Evolutionary conservation across 2,888 invertebrate genomes (phyloP).

Genomic region (Luperina nickerlii): DNA sequence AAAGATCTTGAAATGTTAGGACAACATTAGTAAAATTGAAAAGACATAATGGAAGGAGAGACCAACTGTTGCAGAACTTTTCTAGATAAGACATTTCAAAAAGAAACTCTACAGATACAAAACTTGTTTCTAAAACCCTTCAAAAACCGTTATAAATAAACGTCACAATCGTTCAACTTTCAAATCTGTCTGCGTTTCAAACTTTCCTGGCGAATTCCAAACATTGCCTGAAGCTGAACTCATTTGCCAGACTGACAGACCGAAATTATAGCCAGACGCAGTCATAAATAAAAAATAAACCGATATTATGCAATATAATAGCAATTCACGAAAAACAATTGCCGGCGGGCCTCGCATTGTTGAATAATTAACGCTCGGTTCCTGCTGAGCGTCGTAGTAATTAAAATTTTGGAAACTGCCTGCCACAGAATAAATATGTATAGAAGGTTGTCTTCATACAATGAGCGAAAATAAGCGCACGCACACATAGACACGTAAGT

Average conservation of each 20-base stretch:
- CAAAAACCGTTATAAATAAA: constrained; percentile 34
- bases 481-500: neutral
- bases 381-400: constrained; percentile 63
- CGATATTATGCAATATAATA: constrained; percentile 66
- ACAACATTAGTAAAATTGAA: neutral
- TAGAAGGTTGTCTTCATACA: neutral
- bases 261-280: constrained; percentile 44
- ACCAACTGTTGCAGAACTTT: neutral
- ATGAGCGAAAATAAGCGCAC: neutral
- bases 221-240: constrained; percentile 32
- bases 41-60: neutral
- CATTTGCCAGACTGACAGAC: constrained; percentile 52
- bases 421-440: neutral
- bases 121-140: neutral
- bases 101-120: neutral
- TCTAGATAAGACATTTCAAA: neutral
- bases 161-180: constrained; percentile 10
- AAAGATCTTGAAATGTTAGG: no score
- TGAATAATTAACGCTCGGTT: constrained; percentile 66
- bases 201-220: constrained; percentile 30
- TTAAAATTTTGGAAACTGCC: constrained; percentile 70
- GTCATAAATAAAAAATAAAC: constrained; percentile 54
- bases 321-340: constrained; percentile 67
- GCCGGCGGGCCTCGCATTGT: constrained; percentile 63
- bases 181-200: constrained; percentile 19